Conservation (phyloP, 2,113 vertebrate species). For the Chloropsis hardwickii region DNA sequence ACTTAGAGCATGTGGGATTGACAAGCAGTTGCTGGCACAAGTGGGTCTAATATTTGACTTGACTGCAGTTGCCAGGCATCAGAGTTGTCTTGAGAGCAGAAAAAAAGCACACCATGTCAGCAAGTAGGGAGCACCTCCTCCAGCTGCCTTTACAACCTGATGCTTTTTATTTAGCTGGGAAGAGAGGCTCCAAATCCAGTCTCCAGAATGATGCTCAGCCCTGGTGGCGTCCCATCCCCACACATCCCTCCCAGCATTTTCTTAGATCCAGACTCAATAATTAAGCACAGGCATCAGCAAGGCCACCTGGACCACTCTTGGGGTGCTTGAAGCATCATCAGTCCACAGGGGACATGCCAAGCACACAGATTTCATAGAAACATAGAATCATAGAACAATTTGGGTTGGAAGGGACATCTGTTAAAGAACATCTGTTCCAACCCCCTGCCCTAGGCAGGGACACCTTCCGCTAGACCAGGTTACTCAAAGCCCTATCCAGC, state of each 20-base stretch:
- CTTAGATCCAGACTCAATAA: neutral
- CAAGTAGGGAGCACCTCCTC: neutral
- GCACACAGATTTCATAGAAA: neutral
- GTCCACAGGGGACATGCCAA: no score
- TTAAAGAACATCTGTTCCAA: neutral
- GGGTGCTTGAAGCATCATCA: neutral
- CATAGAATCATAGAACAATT: fast-evolving
- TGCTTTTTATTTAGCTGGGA: neutral
- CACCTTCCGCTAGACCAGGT: no score
- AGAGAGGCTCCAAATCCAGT: neutral
- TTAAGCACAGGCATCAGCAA: neutral
- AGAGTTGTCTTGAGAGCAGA: neutral
- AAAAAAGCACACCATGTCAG: neutral
- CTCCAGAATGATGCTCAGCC: neutral
- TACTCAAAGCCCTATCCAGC: neutral
- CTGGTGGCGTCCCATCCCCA: neutral
- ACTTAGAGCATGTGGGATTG: neutral
- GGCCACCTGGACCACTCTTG: neutral
- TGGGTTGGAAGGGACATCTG: neutral
- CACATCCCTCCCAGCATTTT: neutral
- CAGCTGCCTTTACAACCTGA: neutral
- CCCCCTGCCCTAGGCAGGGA: neutral
- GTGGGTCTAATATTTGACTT: neutral
- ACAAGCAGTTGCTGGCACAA: neutral
- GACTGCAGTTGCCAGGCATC: neutral